Percentiles rank a stretch among this genome's conserved stretches.
Conservation (phyloP, 2,113 vertebrate species). For the Reinhardtius hippoglossoides region DNA sequence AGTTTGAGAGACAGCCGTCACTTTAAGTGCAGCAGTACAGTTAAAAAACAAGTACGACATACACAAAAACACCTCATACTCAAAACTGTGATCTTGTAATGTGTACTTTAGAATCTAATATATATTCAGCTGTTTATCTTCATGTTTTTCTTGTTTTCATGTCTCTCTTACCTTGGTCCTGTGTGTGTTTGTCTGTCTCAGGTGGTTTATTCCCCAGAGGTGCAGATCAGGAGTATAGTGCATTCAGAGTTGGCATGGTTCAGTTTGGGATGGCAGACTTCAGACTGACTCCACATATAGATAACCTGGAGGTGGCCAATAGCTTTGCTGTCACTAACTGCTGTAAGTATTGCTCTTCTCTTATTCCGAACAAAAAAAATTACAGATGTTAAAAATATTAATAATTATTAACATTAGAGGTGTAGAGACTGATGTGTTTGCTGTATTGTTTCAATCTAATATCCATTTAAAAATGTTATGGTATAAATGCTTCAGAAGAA, state of each 20-base stretch:
- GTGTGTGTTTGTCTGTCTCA: constrained; percentile 61
- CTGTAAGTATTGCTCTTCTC: constrained; percentile 85
- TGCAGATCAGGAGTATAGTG: constrained; percentile 96
- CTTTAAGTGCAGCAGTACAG: too few species aligned
- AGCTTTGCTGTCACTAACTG: constrained; percentile 97
- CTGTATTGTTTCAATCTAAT: too few species aligned
- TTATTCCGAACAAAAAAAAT: background rate
- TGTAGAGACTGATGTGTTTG: too few species aligned
- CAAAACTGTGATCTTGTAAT: too few species aligned
- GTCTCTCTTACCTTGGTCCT: background rate
- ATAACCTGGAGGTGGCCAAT: constrained; percentile 97
- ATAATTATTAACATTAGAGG: too few species aligned
- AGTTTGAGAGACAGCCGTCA: too few species aligned
- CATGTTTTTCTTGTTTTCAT: background rate
- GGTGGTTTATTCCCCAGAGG: constrained; percentile 94
- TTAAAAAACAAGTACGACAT: too few species aligned
- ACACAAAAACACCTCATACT: too few species aligned
- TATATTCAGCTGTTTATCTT: background rate
- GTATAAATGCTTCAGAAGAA: too few species aligned
- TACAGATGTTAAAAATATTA: too few species aligned
- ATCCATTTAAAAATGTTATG: too few species aligned
- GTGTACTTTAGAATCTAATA: background rate
- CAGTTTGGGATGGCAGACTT: constrained; percentile 93
- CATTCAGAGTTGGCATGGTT: constrained; percentile 94
- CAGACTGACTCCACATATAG: constrained; percentile 94